Evolutionary conservation across 2,113 vertebrate genomes (phyloP).

Genomic region (Leiothrix lutea): DNA sequence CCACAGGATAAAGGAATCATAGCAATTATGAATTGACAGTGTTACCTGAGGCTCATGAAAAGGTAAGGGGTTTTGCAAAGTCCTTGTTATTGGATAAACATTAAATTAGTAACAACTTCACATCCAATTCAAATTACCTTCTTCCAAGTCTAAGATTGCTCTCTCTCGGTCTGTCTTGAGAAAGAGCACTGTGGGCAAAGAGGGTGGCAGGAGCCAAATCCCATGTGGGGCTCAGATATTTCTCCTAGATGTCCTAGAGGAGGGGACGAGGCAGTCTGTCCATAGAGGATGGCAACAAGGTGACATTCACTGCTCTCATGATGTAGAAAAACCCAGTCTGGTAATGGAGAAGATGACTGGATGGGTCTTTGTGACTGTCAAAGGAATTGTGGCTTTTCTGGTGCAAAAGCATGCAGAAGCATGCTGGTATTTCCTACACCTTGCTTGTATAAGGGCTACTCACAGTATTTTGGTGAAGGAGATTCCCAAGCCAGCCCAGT

Average conservation of each 20-base stretch:
- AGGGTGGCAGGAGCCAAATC: neutral
- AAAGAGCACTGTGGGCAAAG: neutral
- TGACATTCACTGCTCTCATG: neutral
- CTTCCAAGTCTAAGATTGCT: neutral
- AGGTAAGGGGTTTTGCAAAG: conserved; percentile 68
- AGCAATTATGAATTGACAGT: conserved; percentile 76
- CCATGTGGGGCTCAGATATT: fast-evolving
- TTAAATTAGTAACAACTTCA: conserved; percentile 70
- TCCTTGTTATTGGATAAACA: conserved; percentile 72
- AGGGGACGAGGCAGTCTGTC: neutral
- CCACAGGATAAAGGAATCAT: conserved; percentile 70
- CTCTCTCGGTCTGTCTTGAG: neutral
- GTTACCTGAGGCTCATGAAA: conserved; percentile 71
- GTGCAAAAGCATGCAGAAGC: neutral
- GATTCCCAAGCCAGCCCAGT: neutral
- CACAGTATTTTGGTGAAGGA: neutral
- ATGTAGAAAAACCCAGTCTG: fast-evolving
- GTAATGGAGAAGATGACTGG: neutral
- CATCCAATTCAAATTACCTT: conserved; percentile 62
- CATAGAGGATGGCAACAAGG: neutral
- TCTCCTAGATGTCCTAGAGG: neutral
- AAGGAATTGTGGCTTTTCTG: neutral
- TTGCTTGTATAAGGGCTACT: neutral
- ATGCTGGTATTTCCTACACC: neutral
- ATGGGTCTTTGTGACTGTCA: neutral